A percentile compares a stretch with the other conserved stretches of the same genome.
Evolutionary conservation across 2,113 vertebrate species (phyloP).

Genomic region (Marcusenius ussheri): DNA sequence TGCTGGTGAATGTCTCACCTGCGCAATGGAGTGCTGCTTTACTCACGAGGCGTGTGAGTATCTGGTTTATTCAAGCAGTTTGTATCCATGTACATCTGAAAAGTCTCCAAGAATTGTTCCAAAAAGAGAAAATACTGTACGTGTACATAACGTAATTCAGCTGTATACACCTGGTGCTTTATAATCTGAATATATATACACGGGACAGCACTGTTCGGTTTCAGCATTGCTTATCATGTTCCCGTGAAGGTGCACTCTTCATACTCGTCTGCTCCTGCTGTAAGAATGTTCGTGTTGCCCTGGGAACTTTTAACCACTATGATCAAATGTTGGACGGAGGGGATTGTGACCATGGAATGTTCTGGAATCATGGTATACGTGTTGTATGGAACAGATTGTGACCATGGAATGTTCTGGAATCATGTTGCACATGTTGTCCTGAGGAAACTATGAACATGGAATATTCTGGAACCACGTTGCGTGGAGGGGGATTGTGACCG

Average conservation of each 20-base stretch:
- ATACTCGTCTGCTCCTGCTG: background rate
- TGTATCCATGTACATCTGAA: slow-evolving; percentile 15
- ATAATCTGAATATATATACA: slow-evolving; percentile 13
- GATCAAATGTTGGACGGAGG: background rate
- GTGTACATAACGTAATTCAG: slow-evolving; percentile 14
- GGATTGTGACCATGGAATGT: background rate
- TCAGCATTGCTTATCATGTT: background rate
- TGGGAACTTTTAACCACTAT: background rate
- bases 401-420: background rate
- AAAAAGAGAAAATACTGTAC: slow-evolving; percentile 16
- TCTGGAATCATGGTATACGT: background rate
- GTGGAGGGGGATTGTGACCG: background rate
- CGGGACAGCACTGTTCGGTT: slow-evolving; percentile 18
- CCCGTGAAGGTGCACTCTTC: slow-evolving; percentile 8
- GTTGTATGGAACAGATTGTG: background rate
- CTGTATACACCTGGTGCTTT: slow-evolving; percentile 21
- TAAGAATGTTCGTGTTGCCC: background rate
- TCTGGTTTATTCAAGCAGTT: slow-evolving; percentile 25
- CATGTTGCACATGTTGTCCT: background rate
- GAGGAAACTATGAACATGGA: background rate
- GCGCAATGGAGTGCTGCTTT: slow-evolving; percentile 15
- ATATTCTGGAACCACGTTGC: background rate
- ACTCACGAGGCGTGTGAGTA: background rate
- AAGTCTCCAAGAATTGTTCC: background rate
- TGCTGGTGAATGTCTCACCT: slow-evolving; percentile 36